A percentile compares a stretch with the other conserved stretches of the same genome.
phyloP scores from a whole-genome alignment of 2,797 vertebrate species.

The Eidolon dupreanum region DNA sequence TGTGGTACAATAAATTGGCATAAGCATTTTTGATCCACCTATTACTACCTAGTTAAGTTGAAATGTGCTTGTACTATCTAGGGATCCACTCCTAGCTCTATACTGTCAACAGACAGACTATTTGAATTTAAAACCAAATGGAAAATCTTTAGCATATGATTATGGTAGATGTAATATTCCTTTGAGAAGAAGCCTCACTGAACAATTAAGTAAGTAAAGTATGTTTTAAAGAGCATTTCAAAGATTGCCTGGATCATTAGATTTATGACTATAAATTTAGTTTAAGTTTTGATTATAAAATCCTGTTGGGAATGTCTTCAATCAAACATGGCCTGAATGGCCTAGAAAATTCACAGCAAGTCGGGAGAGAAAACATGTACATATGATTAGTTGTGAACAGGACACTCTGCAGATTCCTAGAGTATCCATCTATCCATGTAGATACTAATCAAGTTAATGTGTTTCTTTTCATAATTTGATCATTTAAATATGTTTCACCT shows the following conservation, averaged over 20 bases:
- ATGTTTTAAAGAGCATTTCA: constrained; percentile 25
- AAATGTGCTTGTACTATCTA: background rate
- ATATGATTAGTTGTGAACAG: background rate
- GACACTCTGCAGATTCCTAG: background rate
- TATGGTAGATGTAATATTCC: background rate
- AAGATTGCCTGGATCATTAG: background rate
- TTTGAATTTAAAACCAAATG: constrained; percentile 32
- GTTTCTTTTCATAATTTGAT: constrained; percentile 36
- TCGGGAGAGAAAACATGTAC: background rate
- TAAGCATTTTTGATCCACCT: background rate
- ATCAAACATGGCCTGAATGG: background rate
- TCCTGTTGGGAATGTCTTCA: background rate
- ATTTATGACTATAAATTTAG: constrained; percentile 12
- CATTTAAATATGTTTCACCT: background rate
- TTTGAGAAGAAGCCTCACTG: background rate
- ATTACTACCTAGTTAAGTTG: background rate
- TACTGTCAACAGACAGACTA: background rate
- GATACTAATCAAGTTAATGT: background rate
- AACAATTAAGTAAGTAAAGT: constrained; percentile 47
- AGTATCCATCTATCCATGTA: background rate
- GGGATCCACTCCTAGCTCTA: background rate
- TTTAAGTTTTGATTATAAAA: constrained; percentile 32
- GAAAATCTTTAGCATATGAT: constrained; percentile 18
- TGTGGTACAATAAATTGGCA: background rate
- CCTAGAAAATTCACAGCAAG: background rate